Evolutionary conservation across 1,140 invertebrate species (phyloP).

Genomic region (Zaprionus capensis): DNA sequence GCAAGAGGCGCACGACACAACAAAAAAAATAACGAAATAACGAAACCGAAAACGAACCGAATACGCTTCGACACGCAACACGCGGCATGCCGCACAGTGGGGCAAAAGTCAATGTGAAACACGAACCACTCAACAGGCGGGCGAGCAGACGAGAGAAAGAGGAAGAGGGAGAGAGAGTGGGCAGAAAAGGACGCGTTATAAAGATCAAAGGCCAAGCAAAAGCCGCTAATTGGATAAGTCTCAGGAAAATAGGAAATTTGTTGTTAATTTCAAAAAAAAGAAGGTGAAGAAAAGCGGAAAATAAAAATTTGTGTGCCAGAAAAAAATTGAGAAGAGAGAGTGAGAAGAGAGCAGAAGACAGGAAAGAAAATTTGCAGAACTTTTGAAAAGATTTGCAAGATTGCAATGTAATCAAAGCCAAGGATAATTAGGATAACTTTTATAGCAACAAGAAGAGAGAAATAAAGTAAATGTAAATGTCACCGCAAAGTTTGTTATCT

Average conservation of each 20-base stretch:
- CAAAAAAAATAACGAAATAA: slow-evolving; percentile 1
- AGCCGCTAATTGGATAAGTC: slow-evolving; percentile 36
- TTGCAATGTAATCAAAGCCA: neutral
- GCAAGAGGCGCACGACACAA: neutral
- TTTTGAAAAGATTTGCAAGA: neutral
- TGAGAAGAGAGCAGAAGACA: neutral
- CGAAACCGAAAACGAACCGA: slow-evolving; percentile 6
- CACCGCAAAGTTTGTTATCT: neutral
- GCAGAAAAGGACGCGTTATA: slow-evolving; percentile 5
- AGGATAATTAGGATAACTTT: neutral
- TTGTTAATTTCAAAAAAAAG: neutral
- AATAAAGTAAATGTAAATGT: neutral
- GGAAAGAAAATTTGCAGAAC: neutral
- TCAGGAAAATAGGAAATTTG: slow-evolving; percentile 18
- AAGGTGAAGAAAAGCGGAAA: neutral
- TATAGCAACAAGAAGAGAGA: neutral
- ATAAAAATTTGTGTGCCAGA: neutral
- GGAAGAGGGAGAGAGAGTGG: neutral
- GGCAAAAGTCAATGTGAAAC: slow-evolving; percentile 20
- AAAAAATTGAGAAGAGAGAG: neutral
- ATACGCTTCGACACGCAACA: slow-evolving; percentile 54
- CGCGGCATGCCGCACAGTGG: slow-evolving; percentile 39
- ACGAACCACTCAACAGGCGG: slow-evolving; percentile 27
- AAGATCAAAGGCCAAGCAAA: slow-evolving; percentile 35
- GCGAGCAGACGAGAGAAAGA: neutral